Percentiles rank a stretch among this genome's conserved stretches.
These are phyloP conservation scores for Pachydiplax longipennis DNA, from an alignment of 2,888 invertebrate species.

Conservation along the genomic window DNA sequence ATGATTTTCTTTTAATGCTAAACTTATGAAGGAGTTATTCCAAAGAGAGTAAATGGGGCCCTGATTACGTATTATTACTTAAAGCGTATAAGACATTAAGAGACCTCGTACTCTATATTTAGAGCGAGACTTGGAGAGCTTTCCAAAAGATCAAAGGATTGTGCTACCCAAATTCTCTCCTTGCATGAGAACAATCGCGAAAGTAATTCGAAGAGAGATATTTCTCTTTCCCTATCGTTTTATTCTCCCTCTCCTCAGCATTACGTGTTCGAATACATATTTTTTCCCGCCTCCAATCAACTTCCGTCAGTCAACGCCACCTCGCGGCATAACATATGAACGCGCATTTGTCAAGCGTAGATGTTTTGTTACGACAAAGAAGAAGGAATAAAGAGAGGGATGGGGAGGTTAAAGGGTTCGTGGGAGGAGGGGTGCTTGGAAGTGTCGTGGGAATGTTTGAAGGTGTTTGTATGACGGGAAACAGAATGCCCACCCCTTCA, in stretches of 20 bases:
- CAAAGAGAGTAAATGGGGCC: too few species aligned
- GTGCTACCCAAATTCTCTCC: neutral
- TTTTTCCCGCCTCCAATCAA: neutral
- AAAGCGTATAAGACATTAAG: too few species aligned
- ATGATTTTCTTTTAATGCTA: too few species aligned
- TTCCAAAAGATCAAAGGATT: too few species aligned
- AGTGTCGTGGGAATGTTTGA: neutral
- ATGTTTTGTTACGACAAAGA: neutral
- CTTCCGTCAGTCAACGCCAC: conserved; percentile 31
- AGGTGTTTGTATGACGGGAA: neutral
- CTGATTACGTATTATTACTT: too few species aligned
- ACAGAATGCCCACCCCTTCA: neutral
- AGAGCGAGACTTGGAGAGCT: too few species aligned
- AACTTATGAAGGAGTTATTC: too few species aligned
- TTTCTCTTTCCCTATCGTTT: neutral
- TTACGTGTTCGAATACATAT: neutral
- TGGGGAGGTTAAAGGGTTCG: neutral
- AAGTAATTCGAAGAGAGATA: neutral
- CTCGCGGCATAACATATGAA: conserved; percentile 30
- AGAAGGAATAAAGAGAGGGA: neutral
- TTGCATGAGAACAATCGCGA: neutral
- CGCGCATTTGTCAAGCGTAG: conserved; percentile 35
- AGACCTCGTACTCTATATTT: too few species aligned
- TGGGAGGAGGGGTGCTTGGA: neutral
- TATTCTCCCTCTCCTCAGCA: neutral